A percentile compares a stretch with the other conserved stretches of the same genome.
Conservation (phyloP, 1,140 invertebrate genomes). For the Drosophila kikkawai region DNA sequence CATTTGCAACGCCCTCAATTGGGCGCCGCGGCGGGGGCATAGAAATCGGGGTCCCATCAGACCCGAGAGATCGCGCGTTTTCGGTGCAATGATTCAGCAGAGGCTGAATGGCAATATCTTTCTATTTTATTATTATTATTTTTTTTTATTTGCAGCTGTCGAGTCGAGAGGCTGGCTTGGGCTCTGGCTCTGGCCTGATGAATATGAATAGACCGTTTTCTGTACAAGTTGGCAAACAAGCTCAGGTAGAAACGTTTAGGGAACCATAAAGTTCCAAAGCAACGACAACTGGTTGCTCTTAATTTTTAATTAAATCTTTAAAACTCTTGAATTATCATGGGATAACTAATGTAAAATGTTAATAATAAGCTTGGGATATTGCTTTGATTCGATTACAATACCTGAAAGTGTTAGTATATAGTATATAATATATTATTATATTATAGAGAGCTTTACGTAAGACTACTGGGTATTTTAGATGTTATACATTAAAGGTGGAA, state of each 20-base stretch:
- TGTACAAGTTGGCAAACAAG: slow-evolving; percentile 30
- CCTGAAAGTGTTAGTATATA: not conserved
- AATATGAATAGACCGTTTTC: slow-evolving; percentile 48
- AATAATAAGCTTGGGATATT: not conserved
- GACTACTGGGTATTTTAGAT: too few species aligned
- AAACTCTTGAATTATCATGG: not conserved
- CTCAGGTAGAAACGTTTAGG: slow-evolving; percentile 43
- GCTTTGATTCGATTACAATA: not conserved
- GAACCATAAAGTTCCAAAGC: not conserved
- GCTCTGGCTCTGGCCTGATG: slow-evolving; percentile 17
- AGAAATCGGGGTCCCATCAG: slow-evolving; percentile 38
- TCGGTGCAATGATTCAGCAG: slow-evolving; percentile 46
- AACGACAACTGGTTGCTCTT: slow-evolving; percentile 15
- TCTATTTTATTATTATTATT: not conserved
- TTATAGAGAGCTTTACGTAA: not conserved
- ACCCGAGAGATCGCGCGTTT: slow-evolving; percentile 14
- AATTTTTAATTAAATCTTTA: too few species aligned
- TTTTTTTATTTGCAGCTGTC: slow-evolving; percentile 51
- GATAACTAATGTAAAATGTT: too few species aligned
- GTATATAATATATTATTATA: too few species aligned
- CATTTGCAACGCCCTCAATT: slow-evolving; percentile 52
- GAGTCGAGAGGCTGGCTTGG: slow-evolving; percentile 3
- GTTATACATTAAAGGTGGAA: not conserved
- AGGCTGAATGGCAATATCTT: slow-evolving; percentile 27
- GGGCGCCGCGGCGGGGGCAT: not conserved